These are phyloP conservation scores for Drosophila quadrilineata DNA, from an alignment of 1,140 invertebrate genomes.

Conservation along the genomic window DNA sequence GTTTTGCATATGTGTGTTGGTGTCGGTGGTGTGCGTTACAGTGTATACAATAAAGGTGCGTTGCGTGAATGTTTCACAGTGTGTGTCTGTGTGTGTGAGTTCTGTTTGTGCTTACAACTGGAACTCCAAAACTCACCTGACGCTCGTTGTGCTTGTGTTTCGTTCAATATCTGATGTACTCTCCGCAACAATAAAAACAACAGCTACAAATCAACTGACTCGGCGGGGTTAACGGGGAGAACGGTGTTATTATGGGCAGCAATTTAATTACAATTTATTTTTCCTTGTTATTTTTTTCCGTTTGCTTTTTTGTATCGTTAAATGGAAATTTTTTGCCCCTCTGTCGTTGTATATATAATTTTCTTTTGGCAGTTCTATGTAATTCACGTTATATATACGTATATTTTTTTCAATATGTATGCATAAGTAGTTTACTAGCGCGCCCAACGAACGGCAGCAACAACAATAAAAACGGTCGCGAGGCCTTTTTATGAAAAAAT, in stretches of 20 bases:
- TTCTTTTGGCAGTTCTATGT: slow-evolving; percentile 27
- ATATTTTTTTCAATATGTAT: slow-evolving; percentile 12
- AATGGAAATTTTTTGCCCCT: slow-evolving; percentile 37
- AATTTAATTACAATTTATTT: slow-evolving; percentile 39
- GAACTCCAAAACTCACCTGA: slow-evolving; percentile 70
- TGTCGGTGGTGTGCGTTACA: slow-evolving; percentile 17
- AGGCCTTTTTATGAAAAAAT: slow-evolving; percentile 62
- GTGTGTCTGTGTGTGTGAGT: slow-evolving; percentile 11
- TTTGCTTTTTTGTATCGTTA: too few relatives aligned
- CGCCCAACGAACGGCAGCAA: slow-evolving; percentile 35
- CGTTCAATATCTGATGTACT: slow-evolving; percentile 32
- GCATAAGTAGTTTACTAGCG: slow-evolving; percentile 30
- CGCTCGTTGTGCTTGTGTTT: slow-evolving; percentile 48
- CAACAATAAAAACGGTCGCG: slow-evolving; percentile 34
- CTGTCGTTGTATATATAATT: slow-evolving; percentile 10
- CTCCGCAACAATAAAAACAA: slow-evolving; percentile 17
- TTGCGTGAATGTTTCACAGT: too few relatives aligned
- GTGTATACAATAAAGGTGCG: too few relatives aligned
- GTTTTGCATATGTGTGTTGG: slow-evolving; percentile 5
- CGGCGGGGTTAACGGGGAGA: slow-evolving; percentile 27
- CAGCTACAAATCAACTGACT: slow-evolving; percentile 31
- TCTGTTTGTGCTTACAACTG: slow-evolving; percentile 32
- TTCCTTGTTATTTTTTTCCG: too few relatives aligned
- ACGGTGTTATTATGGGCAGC: slow-evolving; percentile 23
- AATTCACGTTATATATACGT: too few relatives aligned